phyloP scores from a whole-genome alignment of 1,140 invertebrate species.

The Leptinotarsa lineolata region DNA sequence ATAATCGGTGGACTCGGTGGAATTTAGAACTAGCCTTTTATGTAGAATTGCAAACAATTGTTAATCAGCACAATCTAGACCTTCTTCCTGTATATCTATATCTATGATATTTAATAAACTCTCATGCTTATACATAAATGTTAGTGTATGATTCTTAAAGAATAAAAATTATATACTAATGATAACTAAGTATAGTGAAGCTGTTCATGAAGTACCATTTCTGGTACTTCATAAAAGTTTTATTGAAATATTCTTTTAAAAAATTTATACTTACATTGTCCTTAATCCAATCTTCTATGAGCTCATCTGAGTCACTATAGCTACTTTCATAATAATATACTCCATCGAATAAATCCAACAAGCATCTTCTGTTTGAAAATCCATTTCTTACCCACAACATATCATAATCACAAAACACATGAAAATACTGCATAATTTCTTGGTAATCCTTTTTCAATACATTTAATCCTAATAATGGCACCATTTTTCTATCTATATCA shows the following conservation, averaged over 20 bases:
- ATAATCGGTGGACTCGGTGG: too few species aligned
- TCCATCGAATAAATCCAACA: background rate
- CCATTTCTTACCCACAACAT: slow-evolving; percentile 7
- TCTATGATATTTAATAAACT: too few species aligned
- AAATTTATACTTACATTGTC: slow-evolving; percentile 5
- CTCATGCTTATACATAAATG: too few species aligned
- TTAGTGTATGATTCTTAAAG: too few species aligned
- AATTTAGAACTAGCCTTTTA: too few species aligned
- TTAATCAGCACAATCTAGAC: too few species aligned
- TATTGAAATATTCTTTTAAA: background rate
- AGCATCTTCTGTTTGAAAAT: background rate
- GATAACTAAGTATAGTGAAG: too few species aligned
- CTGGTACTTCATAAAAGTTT: too few species aligned
- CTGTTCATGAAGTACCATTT: too few species aligned
- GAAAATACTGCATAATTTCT: background rate
- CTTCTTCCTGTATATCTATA: too few species aligned
- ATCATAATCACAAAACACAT: slow-evolving; percentile 16
- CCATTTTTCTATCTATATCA: background rate
- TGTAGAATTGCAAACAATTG: too few species aligned
- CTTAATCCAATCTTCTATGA: slow-evolving; percentile 9
- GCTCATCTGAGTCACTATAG: background rate
- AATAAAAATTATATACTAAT: too few species aligned
- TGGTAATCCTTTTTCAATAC: background rate
- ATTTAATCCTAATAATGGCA: background rate
- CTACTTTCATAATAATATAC: slow-evolving; percentile 7